Base-by-base conservation (phyloP, 2,888 invertebrate species). In the Eristalis pertinax region DNA sequence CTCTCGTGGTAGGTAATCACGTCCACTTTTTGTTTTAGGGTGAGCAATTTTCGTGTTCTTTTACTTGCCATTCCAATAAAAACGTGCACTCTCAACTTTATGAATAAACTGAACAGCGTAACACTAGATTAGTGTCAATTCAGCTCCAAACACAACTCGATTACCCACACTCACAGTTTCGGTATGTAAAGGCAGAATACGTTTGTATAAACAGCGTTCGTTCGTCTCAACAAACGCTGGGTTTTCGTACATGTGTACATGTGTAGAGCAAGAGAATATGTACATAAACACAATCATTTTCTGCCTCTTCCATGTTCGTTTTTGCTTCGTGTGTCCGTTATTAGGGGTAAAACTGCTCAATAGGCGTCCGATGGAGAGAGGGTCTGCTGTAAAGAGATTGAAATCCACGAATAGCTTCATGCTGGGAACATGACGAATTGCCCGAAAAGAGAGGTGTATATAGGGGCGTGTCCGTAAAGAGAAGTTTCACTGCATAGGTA, bases 81-180 rank as follows among this genome's bases (percentile, higher is more conserved):
- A n/a, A n/a, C n/a, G 19, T 13, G 35, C 64, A 35, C 64, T 32
- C n/a, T 5, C 32, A 35, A 64, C 35, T 64, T 26, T 7, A 4
- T 32, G 64, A 64, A n/a, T 32, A 64, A 64, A 22, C 64, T 64
- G 32, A 41, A 50, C 50, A 43, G n/a, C 38, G n/a, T n/a, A 50
- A 19, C 19, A 50, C 19, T 50, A 8, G 19, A 19, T 13, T 38
- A 38, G 13, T 38, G 13, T 3, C 13, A 2, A 13, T 38, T 38
- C 38, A 38, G 13, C 13, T 38, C 13, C 2, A 13, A 38, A 50
- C 7, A 50, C 50, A n/a, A n/a, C 19, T 1, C 50, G 50, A 50
- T 50, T 50, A 7, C n/a, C 1, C 50, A 19, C 50, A 50, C 8
- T 19, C 50, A 19, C 50, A 10, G 50, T n/a, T 19, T 50, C 19